phyloP scores from a whole-genome alignment of 2,888 invertebrate genomes.

The Caenorhabditis sp. region DNA sequence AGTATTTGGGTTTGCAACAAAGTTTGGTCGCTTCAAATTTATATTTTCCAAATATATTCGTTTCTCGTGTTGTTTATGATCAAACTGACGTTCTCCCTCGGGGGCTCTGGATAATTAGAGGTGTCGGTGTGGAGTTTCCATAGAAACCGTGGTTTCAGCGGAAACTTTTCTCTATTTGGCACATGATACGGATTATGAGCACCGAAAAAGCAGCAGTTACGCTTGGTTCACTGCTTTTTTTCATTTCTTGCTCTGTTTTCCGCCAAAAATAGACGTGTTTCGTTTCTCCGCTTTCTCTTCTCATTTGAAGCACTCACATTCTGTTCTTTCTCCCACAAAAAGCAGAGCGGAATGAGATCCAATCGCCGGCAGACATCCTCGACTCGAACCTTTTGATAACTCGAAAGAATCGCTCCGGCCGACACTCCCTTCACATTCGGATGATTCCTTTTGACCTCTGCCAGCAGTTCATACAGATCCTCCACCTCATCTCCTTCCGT shows the following conservation, averaged over 20 bases:
- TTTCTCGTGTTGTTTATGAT: background rate
- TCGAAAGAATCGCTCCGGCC: conserved; percentile 97
- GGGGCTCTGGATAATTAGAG: background rate
- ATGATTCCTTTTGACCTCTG: conserved; percentile 87
- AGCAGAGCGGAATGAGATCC: conserved; percentile 92
- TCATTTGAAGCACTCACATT: conserved; percentile 63
- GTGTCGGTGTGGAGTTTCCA: background rate
- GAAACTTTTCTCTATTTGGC: background rate
- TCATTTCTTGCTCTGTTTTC: too few species aligned
- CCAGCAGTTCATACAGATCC: conserved; percentile 92
- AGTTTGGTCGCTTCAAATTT: background rate
- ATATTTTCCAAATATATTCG: background rate
- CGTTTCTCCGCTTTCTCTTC: too few species aligned
- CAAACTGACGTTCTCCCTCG: background rate
- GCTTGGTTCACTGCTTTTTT: background rate
- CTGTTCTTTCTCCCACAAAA: conserved; percentile 97
- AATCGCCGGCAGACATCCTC: conserved; percentile 91
- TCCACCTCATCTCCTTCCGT: conserved; percentile 96
- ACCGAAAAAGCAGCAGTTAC: background rate
- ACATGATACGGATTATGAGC: conserved; percentile 9
- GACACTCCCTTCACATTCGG: conserved; percentile 89
- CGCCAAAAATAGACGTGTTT: background rate
- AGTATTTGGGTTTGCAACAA: background rate
- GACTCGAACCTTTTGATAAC: conserved; percentile 95
- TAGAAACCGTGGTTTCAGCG: background rate